Percentiles rank a stretch among this genome's conserved stretches.
These are phyloP conservation scores for Triops cancriformis DNA, from an alignment of 1,140 invertebrate species.

Conservation along the genomic window DNA sequence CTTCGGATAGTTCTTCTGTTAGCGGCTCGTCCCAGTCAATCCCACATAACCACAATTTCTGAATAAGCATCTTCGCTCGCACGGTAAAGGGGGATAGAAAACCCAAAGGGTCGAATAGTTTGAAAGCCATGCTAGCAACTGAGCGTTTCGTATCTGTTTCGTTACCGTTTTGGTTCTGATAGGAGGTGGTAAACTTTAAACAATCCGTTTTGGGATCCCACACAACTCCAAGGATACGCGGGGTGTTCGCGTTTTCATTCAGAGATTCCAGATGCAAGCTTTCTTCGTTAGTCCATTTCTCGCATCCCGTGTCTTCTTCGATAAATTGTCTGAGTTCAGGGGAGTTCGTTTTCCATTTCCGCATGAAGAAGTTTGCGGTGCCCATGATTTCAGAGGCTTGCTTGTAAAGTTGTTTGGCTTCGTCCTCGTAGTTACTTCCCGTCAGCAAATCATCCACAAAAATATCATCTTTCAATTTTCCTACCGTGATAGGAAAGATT, in stretches of 20 bases:
- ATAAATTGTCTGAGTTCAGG: not conserved
- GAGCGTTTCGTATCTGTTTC: not conserved
- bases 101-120: conserved; percentile 17
- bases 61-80: conserved; percentile 5
- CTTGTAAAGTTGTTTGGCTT: conserved; percentile 22
- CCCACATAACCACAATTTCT: not conserved
- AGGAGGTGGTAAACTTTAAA: not conserved
- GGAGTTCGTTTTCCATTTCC: not conserved
- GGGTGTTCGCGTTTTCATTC: not conserved
- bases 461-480: conserved; percentile 25
- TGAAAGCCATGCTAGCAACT: conserved; percentile 1
- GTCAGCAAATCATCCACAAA: conserved; percentile 44
- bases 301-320: not conserved
- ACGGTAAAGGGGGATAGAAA: conserved; percentile 2
- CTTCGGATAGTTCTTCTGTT: not conserved
- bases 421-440: conserved; percentile 31
- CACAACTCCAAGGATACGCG: not conserved
- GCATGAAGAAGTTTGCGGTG: not conserved
- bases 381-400: not conserved
- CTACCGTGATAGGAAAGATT: not conserved
- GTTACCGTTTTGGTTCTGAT: not conserved
- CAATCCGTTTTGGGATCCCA: not conserved
- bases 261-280: not conserved
- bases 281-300: not conserved
- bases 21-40: conserved; percentile 6